Percentiles rank a stretch among this genome's conserved stretches.
phyloP scores from a whole-genome alignment of 2,113 vertebrate genomes.

The Zosterops borbonicus region DNA sequence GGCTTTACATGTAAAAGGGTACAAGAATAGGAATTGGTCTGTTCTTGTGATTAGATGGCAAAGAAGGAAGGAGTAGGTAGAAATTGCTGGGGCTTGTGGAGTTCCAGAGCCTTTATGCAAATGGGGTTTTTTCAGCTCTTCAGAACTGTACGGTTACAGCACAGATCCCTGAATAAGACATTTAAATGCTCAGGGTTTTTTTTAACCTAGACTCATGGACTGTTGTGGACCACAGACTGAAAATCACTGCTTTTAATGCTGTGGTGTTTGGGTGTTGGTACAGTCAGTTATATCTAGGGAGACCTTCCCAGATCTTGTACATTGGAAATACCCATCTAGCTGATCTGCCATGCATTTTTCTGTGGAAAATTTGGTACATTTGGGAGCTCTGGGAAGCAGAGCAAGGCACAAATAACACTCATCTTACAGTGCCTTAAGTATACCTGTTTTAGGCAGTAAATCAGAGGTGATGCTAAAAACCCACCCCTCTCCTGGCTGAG shows the following conservation, averaged over 20 bases:
- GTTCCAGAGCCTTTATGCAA: neutral
- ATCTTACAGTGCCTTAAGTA: neutral
- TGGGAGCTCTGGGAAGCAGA: neutral
- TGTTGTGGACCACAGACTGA: neutral
- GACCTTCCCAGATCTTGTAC: neutral
- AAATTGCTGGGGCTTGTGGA: neutral
- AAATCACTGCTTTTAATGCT: neutral
- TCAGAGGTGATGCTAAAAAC: neutral
- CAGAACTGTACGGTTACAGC: neutral
- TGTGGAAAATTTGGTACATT: neutral
- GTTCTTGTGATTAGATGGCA: neutral
- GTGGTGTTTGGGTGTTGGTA: neutral
- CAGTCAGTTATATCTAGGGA: neutral
- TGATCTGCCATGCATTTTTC: neutral
- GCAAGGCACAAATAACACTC: neutral
- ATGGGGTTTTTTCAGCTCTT: neutral
- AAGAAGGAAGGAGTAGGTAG: neutral
- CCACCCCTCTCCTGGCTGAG: neutral
- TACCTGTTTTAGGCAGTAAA: neutral
- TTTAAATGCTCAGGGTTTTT: neutral
- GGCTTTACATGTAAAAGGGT: neutral
- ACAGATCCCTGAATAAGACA: neutral
- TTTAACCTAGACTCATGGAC: neutral
- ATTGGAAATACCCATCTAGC: neutral
- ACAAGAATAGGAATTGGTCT: neutral